Evolutionary conservation across 1,140 invertebrate species (phyloP), one percentile per base, ranked within the genome.

Genomic region (Metaphire vulgaris): DNA sequence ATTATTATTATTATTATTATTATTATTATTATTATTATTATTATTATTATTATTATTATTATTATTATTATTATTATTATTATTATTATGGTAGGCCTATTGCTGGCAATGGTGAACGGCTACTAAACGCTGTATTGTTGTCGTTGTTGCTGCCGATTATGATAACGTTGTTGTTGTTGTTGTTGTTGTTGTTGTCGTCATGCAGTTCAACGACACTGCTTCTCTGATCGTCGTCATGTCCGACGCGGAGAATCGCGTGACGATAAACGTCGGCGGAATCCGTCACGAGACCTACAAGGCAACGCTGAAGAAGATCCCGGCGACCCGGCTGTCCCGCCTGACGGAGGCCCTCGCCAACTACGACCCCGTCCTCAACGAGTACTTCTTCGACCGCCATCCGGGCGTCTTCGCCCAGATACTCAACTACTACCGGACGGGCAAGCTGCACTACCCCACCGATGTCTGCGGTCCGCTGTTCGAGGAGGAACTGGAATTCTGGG

Each of bases 391-490:
- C 87, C 87, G 96, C 79, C 96, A 99, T 89, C 96, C 96, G 0
- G 96, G 95, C 1, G 96, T 99, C 78, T 99, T 99, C 87, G 72
- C 72, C 28, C 72, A 79, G 72, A 33, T 71, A 93, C 88, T 92
- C 72, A 93, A 93, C 83, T 93, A 93, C 82, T 93, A 93, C 86
- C 92, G 96, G 81, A 98, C 95, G 32, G 96, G 96, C 41, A 98
- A 98, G 85, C 90, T 99, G 33, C 96, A 99, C 86, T 99, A 98
- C 88, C 96, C 97, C 2, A 97, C 95, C 31, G 93, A 99, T 84
- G 95, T 99, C 1, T 99, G 97, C 83, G 96, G 96, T 33, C 97
- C 97, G 30, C 89, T 99, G 69, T 99, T 99, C 84, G 97, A 99
- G 86, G 96, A 97, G 84, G 96, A 87, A 72, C 80, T 87, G 34